phyloP scores from a whole-genome alignment of 2,888 invertebrate genomes.

The Drosophila neoperkinsi region DNA sequence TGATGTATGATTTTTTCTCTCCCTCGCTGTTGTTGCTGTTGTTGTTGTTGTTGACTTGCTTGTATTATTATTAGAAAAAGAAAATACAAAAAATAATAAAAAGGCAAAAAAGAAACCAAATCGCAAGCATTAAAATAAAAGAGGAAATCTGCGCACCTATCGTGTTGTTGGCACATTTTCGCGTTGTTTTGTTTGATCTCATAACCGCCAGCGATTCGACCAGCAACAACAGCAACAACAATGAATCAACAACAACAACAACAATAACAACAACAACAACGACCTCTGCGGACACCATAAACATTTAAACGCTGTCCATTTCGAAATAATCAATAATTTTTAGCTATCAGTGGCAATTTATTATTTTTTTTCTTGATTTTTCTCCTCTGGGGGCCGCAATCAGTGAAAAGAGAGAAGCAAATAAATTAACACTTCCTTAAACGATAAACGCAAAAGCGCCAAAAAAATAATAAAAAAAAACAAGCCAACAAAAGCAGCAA shows the following conservation, averaged over 20 bases:
- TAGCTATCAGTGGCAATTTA: slow-evolving; percentile 80
- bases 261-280: slow-evolving; percentile 40
- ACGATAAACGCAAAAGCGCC: slow-evolving; percentile 70
- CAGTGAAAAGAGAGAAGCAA: slow-evolving; percentile 63
- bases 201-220: slow-evolving; percentile 74
- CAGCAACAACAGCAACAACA: slow-evolving; percentile 48
- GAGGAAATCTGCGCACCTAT: slow-evolving; percentile 68
- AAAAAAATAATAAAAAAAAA: slow-evolving; percentile 14
- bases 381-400: slow-evolving; percentile 37
- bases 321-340: slow-evolving; percentile 82
- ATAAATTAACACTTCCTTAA: slow-evolving; percentile 82
- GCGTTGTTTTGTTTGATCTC: slow-evolving; percentile 81
- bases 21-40: slow-evolving; percentile 36
- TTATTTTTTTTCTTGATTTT: slow-evolving; percentile 52
- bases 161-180: slow-evolving; percentile 78
- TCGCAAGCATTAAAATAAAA: slow-evolving; percentile 50
- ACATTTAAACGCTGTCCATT: slow-evolving; percentile 79
- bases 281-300: slow-evolving; percentile 66
- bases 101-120: slow-evolving; percentile 29
- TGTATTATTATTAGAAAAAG: slow-evolving; percentile 63
- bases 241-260: slow-evolving; percentile 35
- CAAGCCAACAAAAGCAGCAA: neutral
- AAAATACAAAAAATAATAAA: slow-evolving; percentile 18
- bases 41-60: slow-evolving; percentile 8
- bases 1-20: slow-evolving; percentile 77